Evolutionary conservation across 1,140 invertebrate species (phyloP).

Genomic region (Nixonia krombeini): DNA sequence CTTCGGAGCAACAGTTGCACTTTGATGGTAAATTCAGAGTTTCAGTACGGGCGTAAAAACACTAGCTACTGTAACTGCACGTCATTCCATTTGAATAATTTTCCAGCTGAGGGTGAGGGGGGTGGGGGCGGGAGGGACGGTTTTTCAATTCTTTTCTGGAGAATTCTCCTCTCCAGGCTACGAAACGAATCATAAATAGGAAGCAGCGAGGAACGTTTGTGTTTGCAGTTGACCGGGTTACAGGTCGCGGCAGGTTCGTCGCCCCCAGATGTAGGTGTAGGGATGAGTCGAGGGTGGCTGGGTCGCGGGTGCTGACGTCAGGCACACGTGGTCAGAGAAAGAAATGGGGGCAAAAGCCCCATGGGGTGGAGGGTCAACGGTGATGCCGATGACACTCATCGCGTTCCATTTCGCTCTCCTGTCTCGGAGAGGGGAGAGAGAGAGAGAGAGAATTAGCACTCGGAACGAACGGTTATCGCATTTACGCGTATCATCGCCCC

Average conservation of each 20-base stretch:
- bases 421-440: neutral
- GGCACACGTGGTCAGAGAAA: conserved; percentile 52
- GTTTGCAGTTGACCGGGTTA: conserved; percentile 66
- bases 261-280: conserved; percentile 53
- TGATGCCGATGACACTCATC: conserved; percentile 48
- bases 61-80: too few species aligned
- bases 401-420: conserved; percentile 30
- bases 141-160: neutral
- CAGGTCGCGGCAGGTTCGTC: conserved; percentile 64
- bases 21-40: too few species aligned
- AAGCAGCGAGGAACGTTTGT: conserved; percentile 35
- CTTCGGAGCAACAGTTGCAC: too few species aligned
- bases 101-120: too few species aligned
- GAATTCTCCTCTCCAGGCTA: neutral
- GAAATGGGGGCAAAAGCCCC: conserved; percentile 52
- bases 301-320: conserved; percentile 53
- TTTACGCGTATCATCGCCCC: too few species aligned
- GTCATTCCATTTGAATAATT: too few species aligned
- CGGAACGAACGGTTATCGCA: too few species aligned
- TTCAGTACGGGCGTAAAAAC: too few species aligned
- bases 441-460: too few species aligned
- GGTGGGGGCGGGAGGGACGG: too few species aligned
- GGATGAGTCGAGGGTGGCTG: conserved; percentile 46
- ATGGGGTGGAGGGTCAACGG: conserved; percentile 42
- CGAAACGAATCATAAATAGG: conserved; percentile 26